Conservation (phyloP, 1,140 invertebrate genomes). For the Achroia grisella region DNA sequence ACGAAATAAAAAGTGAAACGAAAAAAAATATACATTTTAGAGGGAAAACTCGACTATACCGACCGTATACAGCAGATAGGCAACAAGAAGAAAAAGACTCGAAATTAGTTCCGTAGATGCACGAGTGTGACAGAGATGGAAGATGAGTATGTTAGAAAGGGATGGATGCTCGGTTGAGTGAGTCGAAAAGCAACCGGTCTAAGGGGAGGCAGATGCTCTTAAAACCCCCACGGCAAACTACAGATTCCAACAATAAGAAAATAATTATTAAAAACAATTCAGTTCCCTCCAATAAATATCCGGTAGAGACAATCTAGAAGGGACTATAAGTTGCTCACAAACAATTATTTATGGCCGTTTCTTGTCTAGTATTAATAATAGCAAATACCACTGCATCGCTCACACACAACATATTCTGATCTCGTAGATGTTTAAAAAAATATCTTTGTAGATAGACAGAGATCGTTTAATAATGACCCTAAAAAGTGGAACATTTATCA, state of each 20-base stretch:
- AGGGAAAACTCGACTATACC: constrained; percentile 20
- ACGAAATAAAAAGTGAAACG: constrained; percentile 16
- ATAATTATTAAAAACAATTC: constrained; percentile 48
- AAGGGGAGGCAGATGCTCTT: constrained; percentile 58
- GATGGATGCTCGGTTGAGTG: constrained; percentile 60
- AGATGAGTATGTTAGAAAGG: constrained; percentile 41
- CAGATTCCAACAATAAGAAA: constrained; percentile 63
- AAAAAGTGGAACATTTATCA: too few relatives aligned
- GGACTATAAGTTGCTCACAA: too few relatives aligned
- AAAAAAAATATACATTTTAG: constrained; percentile 20
- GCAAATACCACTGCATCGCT: too few relatives aligned
- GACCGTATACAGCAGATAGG: constrained; percentile 42
- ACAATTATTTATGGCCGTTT: too few relatives aligned
- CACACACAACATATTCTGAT: too few relatives aligned
- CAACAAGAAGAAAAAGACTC: constrained; percentile 70
- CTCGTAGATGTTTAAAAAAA: too few relatives aligned
- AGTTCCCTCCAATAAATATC: constrained; percentile 6
- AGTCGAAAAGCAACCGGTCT: constrained; percentile 69
- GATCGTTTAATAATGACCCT: too few relatives aligned
- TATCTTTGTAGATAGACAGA: too few relatives aligned
- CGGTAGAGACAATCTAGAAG: background rate
- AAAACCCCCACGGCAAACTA: constrained; percentile 54
- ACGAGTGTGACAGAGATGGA: constrained; percentile 35
- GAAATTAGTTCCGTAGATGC: constrained; percentile 72
- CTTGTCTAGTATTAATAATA: too few relatives aligned